Evolutionary conservation across 2,888 invertebrate genomes (phyloP), one percentile per base, ranked within the genome.

Genomic region (Chalcis sispes): DNA sequence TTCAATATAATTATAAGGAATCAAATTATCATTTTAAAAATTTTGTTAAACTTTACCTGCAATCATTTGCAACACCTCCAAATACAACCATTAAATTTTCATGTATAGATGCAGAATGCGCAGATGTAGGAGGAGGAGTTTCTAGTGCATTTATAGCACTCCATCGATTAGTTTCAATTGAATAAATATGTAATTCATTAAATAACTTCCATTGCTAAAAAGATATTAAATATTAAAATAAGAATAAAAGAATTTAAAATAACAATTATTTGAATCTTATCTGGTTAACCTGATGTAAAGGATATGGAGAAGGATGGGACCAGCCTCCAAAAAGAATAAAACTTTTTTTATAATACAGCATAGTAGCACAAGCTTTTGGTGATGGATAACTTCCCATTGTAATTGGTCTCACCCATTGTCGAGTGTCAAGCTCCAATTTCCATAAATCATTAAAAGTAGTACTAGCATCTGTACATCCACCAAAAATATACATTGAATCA

Each of bases 371-470:
- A 65, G 98, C 98, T 90, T 98, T 98, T 0, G 98, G 98, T 3
- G 97, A 96, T 8, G 98, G 98, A 90, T 98, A 98, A 61, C 93
- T 94, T 42, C 94, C 97, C 89, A 93, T 94, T 2, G 96, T 94
- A 56, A 95, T 89, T 0, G 95, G 95, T 80, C 96, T 91, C 23
- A 95, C 92, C 98, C 98, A 98, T 81, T 93, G 91, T 83, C 96
- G 91, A 59, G 92, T 93, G 0, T 95, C 95, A 77, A 98, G 91
- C 90, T 98, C 96, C 88, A 98, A 93, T 79, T 93, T 92, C 98
- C 98, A 98, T 40, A 99, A 90, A 90, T 99, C 98, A 90, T 99
- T 98, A 85, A 98, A 98, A 15, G 98, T 96, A 23, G 98, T 98
- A 84, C 95, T 95, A 70, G 95, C 94, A 46, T 95, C 95, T 13